Evolutionary conservation across 2,888 invertebrate species (phyloP).

Genomic region (Drosophila robusta): DNA sequence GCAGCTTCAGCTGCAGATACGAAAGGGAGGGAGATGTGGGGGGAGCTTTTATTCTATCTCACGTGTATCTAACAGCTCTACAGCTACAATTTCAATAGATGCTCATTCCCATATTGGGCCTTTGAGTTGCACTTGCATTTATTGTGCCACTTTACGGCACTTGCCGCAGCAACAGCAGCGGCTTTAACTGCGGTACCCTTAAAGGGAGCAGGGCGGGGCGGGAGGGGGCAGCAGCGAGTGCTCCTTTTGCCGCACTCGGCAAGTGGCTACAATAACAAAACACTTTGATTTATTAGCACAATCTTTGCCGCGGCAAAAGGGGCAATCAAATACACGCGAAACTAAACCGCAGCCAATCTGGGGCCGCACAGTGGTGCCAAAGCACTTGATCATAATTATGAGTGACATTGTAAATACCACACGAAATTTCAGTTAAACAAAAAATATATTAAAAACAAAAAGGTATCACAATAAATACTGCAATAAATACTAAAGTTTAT

Average conservation of each 20-base stretch:
- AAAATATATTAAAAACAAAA: no score
- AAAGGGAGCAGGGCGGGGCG: neutral
- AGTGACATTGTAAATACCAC: neutral
- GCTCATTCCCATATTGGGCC: conserved; percentile 16
- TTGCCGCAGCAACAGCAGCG: conserved; percentile 6
- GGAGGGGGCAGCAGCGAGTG: neutral
- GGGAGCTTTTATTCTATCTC: conserved; percentile 4
- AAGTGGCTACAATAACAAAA: conserved; percentile 61
- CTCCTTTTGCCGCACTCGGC: conserved; percentile 29
- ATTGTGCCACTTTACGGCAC: conserved; percentile 38
- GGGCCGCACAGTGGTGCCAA: conserved; percentile 47
- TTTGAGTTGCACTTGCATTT: conserved; percentile 28
- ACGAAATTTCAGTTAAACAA: no score
- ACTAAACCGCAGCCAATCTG: conserved; percentile 58
- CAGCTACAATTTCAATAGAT: conserved; percentile 13
- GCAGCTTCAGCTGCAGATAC: neutral
- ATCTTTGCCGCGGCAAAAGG: conserved; percentile 56
- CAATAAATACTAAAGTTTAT: no score
- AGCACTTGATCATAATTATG: conserved; percentile 1
- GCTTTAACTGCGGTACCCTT: conserved; percentile 8
- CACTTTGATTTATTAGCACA: conserved; percentile 66
- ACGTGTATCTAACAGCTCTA: conserved; percentile 19
- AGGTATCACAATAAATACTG: no score
- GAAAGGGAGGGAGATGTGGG: no score
- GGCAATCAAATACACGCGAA: conserved; percentile 59